Percentiles rank a stretch among this genome's conserved stretches.
Evolutionary conservation across 35 echinoderm and acorn worm species (phyloP).

Genomic region (Nesometra sesokonis): DNA sequence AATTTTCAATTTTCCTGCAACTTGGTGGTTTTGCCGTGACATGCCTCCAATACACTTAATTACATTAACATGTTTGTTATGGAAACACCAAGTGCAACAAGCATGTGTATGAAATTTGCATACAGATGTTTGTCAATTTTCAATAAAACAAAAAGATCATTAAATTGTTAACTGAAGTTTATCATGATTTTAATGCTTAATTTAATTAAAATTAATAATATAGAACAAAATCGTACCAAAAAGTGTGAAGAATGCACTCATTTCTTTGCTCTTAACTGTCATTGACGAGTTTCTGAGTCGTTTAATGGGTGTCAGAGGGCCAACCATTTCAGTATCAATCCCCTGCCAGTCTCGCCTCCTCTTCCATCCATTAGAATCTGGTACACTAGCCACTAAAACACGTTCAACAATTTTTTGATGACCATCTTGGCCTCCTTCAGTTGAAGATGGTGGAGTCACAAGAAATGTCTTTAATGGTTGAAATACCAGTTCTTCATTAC

Average conservation of each 20-base stretch:
- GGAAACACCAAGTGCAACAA: too few relatives aligned
- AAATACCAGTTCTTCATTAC: neutral
- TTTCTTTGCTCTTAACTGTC: conserved; percentile 27
- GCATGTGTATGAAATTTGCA: too few relatives aligned
- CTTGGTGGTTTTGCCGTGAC: too few relatives aligned
- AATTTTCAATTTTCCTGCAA: too few relatives aligned
- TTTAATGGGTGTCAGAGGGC: conserved; percentile 8
- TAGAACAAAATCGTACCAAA: conserved; percentile 19
- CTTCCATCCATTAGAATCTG: neutral
- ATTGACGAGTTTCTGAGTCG: conserved; percentile 10
- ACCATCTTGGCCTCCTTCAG: neutral
- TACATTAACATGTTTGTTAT: too few relatives aligned
- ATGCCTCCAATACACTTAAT: too few relatives aligned
- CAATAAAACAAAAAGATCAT: too few relatives aligned
- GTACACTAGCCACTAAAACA: neutral
- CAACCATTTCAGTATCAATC: neutral
- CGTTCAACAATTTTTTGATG: neutral
- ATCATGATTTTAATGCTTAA: too few relatives aligned
- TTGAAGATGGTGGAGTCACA: neutral
- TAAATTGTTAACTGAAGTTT: too few relatives aligned
- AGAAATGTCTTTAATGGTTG: neutral
- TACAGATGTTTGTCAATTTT: too few relatives aligned
- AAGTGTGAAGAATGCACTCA: conserved; percentile 27
- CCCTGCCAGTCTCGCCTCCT: neutral
- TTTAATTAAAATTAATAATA: neutral